Evolutionary conservation across 2,888 invertebrate species (phyloP).

Genomic region (Clitarchus hookeri): DNA sequence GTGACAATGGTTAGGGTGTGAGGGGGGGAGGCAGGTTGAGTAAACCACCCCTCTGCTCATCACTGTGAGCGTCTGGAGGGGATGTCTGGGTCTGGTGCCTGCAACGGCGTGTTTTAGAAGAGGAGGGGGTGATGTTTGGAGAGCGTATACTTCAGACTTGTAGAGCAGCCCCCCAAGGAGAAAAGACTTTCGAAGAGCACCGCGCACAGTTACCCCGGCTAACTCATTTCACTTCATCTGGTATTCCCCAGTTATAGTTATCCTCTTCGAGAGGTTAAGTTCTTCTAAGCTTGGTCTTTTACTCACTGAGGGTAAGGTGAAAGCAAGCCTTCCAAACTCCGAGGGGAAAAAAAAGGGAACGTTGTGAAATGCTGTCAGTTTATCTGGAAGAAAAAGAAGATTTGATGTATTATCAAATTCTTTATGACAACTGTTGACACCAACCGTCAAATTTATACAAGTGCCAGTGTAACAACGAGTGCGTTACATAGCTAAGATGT

Average conservation of each 20-base stretch:
- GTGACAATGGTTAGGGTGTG: neutral
- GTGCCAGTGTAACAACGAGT: too few relatives aligned
- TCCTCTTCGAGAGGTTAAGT: neutral
- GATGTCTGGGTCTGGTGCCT: neutral
- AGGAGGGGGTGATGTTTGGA: neutral
- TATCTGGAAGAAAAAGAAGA: too few relatives aligned
- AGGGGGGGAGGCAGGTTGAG: neutral
- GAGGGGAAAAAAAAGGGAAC: too few relatives aligned
- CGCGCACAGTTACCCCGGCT: neutral
- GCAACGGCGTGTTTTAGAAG: neutral
- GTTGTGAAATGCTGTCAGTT: too few relatives aligned
- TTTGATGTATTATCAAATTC: too few relatives aligned
- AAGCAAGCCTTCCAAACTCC: too few relatives aligned
- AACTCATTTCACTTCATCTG: slow-evolving; percentile 2
- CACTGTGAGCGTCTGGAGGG: neutral
- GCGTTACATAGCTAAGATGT: too few relatives aligned
- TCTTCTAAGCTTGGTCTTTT: neutral
- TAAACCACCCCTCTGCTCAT: neutral
- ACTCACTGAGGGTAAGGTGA: neutral
- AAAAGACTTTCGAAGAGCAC: neutral
- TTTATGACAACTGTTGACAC: too few relatives aligned
- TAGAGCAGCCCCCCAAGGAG: neutral
- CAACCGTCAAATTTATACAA: too few relatives aligned
- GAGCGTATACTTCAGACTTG: slow-evolving; percentile 6
- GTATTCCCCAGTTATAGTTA: slow-evolving; percentile 14